Conservation (phyloP, 2,113 vertebrate species). For the Tachysurus vachellii region DNA sequence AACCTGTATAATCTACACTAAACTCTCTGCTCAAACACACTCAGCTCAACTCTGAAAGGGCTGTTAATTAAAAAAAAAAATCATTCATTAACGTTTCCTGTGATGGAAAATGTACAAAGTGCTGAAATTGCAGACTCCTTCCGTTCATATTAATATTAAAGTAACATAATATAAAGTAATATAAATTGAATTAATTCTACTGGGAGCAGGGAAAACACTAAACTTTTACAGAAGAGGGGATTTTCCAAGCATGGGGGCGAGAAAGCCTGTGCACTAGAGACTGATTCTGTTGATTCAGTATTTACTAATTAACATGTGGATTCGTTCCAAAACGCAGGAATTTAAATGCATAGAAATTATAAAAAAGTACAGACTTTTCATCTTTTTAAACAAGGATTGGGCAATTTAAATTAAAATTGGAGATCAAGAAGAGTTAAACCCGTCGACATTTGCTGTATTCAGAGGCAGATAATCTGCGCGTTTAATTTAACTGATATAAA, state of each 20-base stretch:
- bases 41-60: not conserved
- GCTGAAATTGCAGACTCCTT: too few relatives aligned
- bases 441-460: not conserved
- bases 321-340: not conserved
- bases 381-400: not conserved
- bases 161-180: too few relatives aligned
- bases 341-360: not conserved
- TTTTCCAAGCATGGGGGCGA: not conserved
- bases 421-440: not conserved
- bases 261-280: not conserved
- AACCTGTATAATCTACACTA: not conserved
- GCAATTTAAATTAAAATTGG: not conserved
- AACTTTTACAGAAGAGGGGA: constrained; percentile 5
- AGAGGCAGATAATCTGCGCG: not conserved
- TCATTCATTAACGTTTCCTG: not conserved
- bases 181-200: not conserved
- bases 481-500: not conserved
- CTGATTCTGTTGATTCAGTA: not conserved
- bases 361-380: not conserved
- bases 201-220: not conserved
- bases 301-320: not conserved
- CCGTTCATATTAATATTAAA: too few relatives aligned
- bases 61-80: not conserved
- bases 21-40: not conserved
- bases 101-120: too few relatives aligned